Percentiles rank a stretch among this genome's conserved stretches.
Conservation (phyloP, 1,140 invertebrate genomes). For the Ruditapes philippinarum region DNA sequence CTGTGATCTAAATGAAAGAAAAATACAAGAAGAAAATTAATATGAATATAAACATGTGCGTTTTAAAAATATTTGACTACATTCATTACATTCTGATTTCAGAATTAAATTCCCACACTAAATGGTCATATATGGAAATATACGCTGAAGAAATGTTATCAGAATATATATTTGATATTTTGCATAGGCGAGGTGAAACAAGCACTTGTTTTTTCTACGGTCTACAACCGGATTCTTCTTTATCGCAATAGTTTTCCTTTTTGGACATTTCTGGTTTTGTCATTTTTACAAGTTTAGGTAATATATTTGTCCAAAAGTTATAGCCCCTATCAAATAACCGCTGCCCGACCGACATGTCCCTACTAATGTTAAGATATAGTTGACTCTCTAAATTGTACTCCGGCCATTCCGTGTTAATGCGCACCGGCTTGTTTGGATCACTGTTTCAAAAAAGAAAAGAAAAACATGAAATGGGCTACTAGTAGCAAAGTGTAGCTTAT, state of each 20-base stretch:
- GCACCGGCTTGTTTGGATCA: background rate
- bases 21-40: no score
- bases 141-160: no score
- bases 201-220: background rate
- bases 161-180: no score
- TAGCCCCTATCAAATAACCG: conserved; percentile 1
- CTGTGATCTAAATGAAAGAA: no score
- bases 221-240: background rate
- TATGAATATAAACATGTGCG: no score
- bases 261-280: background rate
- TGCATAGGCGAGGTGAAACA: no score
- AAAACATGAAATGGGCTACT: no score
- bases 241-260: background rate
- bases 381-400: background rate
- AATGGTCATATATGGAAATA: no score
- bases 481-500: no score
- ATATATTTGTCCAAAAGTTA: background rate
- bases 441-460: background rate
- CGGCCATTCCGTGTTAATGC: background rate
- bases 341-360: background rate
- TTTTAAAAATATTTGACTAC: no score
- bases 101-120: no score
- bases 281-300: background rate
- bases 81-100: no score
- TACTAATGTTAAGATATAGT: conserved; percentile 1